Evolutionary conservation across 2,888 invertebrate genomes (phyloP), one percentile per base, ranked within the genome.

Genomic region (Diploptera punctata): DNA sequence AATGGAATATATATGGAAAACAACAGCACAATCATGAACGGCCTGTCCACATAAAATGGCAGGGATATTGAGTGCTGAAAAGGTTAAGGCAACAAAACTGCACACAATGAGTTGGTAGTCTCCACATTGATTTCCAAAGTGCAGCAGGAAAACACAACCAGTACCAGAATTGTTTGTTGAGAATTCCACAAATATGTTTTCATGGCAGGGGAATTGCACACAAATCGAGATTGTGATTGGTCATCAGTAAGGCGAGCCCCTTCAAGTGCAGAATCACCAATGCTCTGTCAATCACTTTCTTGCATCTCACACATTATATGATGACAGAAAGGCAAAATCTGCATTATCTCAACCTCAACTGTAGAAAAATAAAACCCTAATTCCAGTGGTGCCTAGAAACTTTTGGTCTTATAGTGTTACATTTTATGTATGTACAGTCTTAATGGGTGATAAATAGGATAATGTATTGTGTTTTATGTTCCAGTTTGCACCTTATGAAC

Each of bases 401-500:
- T n/a, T n/a, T n/a, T n/a, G n/a, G n/a, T n/a, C n/a, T n/a, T n/a
- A n/a, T n/a, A 33, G 33, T 33, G 10, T 33, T 33, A 33, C 33
- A 7, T 10, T 10, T 5, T 33, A 33, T 33, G 33, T 33, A 33
- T 33, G 10, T 33, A 7, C 33, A 33, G 33, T 33, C 33, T 33
- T 10, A 33, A 5, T 33, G 33, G 10, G 33, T 33, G 10, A 33
- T 33, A 33, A 33, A 33, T 33, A 33, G 7, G 33, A 33, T 67
- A 10, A 52, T 54, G 1, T 54, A 19, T 54, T n/a, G 2, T 54
- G 19, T 24, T 26, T 31, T 68, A 3, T 26, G 71, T 76, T 76
- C 68, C 72, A 85, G 80, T 84, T 84, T 74, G 80, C 83, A 68
- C 86, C 89, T 1, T 85, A 82, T 76, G 94, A 95, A 82, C 86